phyloP scores from a whole-genome alignment of 2,888 invertebrate genomes.

The Scotopteryx bipunctaria region DNA sequence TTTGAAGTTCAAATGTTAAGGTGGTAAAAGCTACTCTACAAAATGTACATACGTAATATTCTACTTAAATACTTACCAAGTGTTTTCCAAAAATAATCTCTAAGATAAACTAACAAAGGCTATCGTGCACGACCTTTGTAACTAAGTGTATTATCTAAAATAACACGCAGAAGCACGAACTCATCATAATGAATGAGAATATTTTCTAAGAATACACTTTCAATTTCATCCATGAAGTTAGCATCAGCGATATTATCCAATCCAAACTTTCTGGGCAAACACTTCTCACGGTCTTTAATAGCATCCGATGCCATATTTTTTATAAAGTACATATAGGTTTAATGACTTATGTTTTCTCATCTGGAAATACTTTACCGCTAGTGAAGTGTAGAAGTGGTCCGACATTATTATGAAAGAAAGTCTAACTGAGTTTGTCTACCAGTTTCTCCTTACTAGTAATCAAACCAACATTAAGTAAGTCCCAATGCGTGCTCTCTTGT shows the following conservation, averaged over 20 bases:
- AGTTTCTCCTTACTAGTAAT: slow-evolving; percentile 36
- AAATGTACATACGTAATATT: too few relatives aligned
- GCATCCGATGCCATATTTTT: slow-evolving; percentile 46
- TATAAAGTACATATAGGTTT: background rate
- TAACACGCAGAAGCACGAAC: slow-evolving; percentile 4
- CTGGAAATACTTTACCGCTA: slow-evolving; percentile 1
- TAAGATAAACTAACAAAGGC: background rate
- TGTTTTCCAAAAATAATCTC: too few relatives aligned
- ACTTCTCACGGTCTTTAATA: slow-evolving; percentile 55
- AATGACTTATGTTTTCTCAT: slow-evolving; percentile 2
- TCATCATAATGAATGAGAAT: slow-evolving; percentile 10
- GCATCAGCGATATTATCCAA: slow-evolving; percentile 36
- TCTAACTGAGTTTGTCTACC: slow-evolving; percentile 20
- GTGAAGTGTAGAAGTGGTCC: slow-evolving; percentile 41
- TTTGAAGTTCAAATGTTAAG: background rate
- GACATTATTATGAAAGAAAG: slow-evolving; percentile 12
- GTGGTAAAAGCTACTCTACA: too few relatives aligned
- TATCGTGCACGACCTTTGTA: slow-evolving; percentile 2
- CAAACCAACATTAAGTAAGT: slow-evolving; percentile 46
- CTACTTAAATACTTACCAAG: too few relatives aligned
- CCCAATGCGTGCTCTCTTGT: slow-evolving; percentile 35
- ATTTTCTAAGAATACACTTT: slow-evolving; percentile 1
- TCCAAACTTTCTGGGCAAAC: slow-evolving; percentile 41
- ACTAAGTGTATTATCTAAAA: slow-evolving; percentile 11
- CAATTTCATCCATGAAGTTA: slow-evolving; percentile 30